Conservation (phyloP, 2,113 vertebrate species). For the Equus quagga region DNA sequence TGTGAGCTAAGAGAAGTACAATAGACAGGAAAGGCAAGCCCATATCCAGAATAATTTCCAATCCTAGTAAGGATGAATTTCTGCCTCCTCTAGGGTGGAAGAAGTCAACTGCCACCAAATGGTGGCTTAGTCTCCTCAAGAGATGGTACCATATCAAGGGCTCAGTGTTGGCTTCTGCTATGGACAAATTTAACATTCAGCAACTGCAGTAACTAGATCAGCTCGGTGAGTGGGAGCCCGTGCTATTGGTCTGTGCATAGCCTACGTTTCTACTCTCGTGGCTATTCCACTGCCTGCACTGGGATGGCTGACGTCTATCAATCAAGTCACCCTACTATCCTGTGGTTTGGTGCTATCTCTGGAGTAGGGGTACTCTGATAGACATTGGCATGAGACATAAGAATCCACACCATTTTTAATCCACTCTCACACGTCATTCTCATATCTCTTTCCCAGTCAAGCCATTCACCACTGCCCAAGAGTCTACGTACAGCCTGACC, state of each 20-base stretch:
- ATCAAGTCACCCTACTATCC: background rate
- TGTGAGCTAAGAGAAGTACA: background rate
- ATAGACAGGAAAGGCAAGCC: background rate
- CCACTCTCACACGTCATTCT: background rate
- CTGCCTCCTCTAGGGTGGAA: background rate
- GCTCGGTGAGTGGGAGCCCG: background rate
- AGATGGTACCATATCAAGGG: background rate
- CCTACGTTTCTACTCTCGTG: background rate
- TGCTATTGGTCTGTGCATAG: background rate
- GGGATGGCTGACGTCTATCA: background rate
- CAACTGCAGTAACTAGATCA: background rate
- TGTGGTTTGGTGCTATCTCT: background rate
- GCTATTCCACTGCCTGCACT: background rate
- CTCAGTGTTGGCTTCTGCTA: background rate
- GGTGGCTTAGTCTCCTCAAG: background rate
- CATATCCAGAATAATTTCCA: background rate
- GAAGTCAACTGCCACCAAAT: background rate
- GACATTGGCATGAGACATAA: background rate
- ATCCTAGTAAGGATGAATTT: background rate
- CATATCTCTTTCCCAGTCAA: background rate
- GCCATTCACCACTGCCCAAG: background rate
- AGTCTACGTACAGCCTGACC: background rate
- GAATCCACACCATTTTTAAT: background rate
- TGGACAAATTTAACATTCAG: background rate
- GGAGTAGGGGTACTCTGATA: background rate